Conservation (phyloP, 64 coral and sea anemone species). For the Montipora capricornis region DNA sequence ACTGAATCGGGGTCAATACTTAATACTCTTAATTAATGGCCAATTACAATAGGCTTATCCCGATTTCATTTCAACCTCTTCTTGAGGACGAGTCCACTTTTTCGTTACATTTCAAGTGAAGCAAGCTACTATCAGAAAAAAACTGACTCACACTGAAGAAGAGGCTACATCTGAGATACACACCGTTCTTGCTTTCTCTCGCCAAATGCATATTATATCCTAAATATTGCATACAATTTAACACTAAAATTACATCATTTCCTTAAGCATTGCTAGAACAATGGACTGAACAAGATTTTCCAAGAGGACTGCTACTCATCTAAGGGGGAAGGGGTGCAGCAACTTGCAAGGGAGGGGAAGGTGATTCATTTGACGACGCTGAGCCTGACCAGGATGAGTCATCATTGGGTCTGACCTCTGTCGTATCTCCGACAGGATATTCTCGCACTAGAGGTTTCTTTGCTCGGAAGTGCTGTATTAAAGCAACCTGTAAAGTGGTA, state of each 20-base stretch:
- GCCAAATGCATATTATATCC: too few relatives aligned
- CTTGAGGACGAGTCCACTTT: too few relatives aligned
- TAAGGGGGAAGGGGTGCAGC: constrained; percentile 56
- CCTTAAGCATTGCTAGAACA: not conserved
- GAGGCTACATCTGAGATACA: too few relatives aligned
- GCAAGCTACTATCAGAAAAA: too few relatives aligned
- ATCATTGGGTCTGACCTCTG: constrained; percentile 87
- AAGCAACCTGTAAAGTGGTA: constrained; percentile 58
- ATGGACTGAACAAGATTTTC: too few relatives aligned
- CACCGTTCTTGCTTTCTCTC: too few relatives aligned
- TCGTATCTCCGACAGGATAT: constrained; percentile 84
- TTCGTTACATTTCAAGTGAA: too few relatives aligned
- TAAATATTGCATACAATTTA: too few relatives aligned
- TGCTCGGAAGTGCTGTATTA: constrained; percentile 77
- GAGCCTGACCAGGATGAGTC: constrained; percentile 89
- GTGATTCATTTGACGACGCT: constrained; percentile 29
- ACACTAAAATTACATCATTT: not conserved
- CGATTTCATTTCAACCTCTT: too few relatives aligned
- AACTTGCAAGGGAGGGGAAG: constrained; percentile 57
- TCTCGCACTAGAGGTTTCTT: constrained; percentile 87
- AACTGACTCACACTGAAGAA: too few relatives aligned
- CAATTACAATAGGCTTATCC: not conserved
- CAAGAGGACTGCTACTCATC: not conserved
- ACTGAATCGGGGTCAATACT: not conserved
- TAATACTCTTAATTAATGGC: not conserved